Conservation (phyloP, 2,888 invertebrate species). For the Spialia ferax region DNA sequence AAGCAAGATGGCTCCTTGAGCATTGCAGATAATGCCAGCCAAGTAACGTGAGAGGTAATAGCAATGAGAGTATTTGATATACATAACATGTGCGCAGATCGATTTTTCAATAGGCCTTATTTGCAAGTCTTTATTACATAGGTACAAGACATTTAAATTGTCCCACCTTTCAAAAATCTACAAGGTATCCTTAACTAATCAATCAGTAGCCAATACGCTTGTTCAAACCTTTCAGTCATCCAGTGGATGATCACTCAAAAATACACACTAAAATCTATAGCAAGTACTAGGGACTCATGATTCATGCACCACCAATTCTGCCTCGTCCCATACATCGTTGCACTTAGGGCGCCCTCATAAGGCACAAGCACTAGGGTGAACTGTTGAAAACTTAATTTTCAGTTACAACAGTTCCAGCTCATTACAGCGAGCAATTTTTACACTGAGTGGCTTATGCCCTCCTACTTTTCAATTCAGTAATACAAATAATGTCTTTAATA, state of each 20-base stretch:
- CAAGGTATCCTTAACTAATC: neutral
- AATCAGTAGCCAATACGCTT: neutral
- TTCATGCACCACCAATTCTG: slow-evolving; percentile 8
- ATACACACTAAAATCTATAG: neutral
- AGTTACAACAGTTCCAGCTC: slow-evolving; percentile 13
- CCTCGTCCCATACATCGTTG: slow-evolving; percentile 8
- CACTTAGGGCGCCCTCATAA: neutral
- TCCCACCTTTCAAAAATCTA: no score
- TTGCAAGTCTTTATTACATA: no score
- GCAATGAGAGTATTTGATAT: neutral
- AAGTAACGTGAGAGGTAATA: neutral
- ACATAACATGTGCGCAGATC: no score
- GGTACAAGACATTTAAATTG: no score
- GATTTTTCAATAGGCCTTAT: no score
- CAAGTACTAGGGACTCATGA: neutral
- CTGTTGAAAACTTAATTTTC: slow-evolving; percentile 1
- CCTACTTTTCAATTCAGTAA: neutral
- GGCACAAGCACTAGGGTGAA: neutral
- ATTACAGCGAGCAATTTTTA: neutral
- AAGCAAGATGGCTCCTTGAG: neutral
- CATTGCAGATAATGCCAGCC: neutral
- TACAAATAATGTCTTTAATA: neutral
- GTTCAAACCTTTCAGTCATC: neutral
- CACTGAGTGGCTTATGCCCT: neutral
- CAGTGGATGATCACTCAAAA: neutral